A percentile compares a stretch with the other conserved stretches of the same genome.
Conservation (phyloP, 2,888 invertebrate species). For the Melanophora roralis region DNA sequence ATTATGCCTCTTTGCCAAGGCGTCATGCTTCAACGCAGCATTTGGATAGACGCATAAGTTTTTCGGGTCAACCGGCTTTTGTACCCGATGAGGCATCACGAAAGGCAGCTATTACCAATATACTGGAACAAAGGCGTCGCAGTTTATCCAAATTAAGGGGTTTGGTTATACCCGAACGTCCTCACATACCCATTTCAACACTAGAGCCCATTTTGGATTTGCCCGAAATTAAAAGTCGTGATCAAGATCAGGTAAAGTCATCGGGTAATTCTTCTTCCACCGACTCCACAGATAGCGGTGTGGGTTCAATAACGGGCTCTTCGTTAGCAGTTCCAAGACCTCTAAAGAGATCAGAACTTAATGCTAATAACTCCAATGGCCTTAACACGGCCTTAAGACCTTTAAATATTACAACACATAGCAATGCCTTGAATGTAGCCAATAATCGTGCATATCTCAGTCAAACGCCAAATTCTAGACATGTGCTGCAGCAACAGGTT, state of each 20-base stretch:
- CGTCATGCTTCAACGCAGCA: constrained; percentile 65
- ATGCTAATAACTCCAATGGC: constrained; percentile 1
- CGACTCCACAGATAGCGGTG: constrained; percentile 71
- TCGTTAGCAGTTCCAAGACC: constrained; percentile 61
- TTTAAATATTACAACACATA: constrained; percentile 66
- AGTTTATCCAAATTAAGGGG: constrained; percentile 91
- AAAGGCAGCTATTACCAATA: constrained; percentile 83
- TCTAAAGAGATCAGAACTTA: constrained; percentile 65
- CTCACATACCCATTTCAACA: constrained; percentile 77
- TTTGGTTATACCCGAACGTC: constrained; percentile 90
- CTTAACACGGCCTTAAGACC: constrained; percentile 63
- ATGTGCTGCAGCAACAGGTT: constrained; percentile 45
- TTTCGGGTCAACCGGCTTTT: constrained; percentile 72
- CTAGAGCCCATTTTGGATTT: constrained; percentile 83
- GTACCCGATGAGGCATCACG: constrained; percentile 77
- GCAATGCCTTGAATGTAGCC: constrained; percentile 71
- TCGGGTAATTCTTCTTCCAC: constrained; percentile 73
- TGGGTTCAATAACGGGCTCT: constrained; percentile 65
- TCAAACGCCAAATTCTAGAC: constrained; percentile 63
- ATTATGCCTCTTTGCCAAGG: constrained; percentile 69
- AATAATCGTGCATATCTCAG: constrained; percentile 70
- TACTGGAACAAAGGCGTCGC: constrained; percentile 88
- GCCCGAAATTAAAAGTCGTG: constrained; percentile 89
- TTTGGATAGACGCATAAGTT: constrained; percentile 63
- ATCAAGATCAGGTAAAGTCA: constrained; percentile 79